Conservation (phyloP, 2,888 invertebrate genomes). For the Margaritifera margaritifera region DNA sequence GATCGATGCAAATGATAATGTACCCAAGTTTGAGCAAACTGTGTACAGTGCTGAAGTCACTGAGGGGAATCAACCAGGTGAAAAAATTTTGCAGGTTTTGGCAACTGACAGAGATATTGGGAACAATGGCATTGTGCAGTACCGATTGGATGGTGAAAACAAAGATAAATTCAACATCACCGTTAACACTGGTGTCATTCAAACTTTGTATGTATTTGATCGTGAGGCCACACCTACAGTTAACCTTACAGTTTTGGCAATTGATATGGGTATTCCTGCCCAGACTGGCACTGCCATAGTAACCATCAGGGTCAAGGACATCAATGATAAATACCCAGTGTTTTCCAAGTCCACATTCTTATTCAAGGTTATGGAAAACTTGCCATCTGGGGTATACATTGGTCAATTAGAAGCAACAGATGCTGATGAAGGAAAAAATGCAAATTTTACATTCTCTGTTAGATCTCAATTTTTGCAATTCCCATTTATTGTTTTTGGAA, state of each 20-base stretch:
- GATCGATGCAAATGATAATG: conserved; percentile 93
- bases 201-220: conserved; percentile 42
- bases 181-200: conserved; percentile 48
- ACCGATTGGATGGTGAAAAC: conserved; percentile 35
- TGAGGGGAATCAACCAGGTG: conserved; percentile 51
- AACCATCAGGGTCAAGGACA: conserved; percentile 34
- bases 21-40: conserved; percentile 82
- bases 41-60: conserved; percentile 41
- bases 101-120: conserved; percentile 82
- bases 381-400: conserved; percentile 31
- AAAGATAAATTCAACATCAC: conserved; percentile 41
- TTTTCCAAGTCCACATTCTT: conserved; percentile 36
- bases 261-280: conserved; percentile 37
- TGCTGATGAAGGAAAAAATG: conserved; percentile 53
- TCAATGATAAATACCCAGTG: conserved; percentile 42
- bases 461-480: conserved; percentile 32
- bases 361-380: conserved; percentile 35
- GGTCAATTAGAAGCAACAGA: conserved; percentile 38
- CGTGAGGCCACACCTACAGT: conserved; percentile 42
- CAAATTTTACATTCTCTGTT: conserved; percentile 37
- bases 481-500: conserved; percentile 49
- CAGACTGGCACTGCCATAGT: conserved; percentile 47
- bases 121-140: conserved; percentile 39
- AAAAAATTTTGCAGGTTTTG: conserved; percentile 84
- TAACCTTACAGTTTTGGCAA: conserved; percentile 45